Evolutionary conservation across 1,140 invertebrate species (phyloP).

Genomic region (Cherax destructor): DNA sequence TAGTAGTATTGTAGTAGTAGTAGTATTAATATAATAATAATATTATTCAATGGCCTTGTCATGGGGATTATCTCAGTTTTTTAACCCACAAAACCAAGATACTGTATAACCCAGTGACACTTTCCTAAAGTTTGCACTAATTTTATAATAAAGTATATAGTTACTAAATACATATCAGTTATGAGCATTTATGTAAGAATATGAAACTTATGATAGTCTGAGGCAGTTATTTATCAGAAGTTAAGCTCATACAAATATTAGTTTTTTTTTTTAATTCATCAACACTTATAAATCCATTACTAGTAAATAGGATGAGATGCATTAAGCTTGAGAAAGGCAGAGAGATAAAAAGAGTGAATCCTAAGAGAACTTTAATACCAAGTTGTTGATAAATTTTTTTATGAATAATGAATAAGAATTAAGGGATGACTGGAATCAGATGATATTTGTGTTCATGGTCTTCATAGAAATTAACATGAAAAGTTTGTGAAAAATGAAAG

Average conservation of each 20-base stretch:
- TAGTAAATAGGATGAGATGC: slow-evolving; percentile 29
- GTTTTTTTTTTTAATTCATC: slow-evolving; percentile 30
- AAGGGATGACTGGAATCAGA: slow-evolving; percentile 46
- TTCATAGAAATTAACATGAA: slow-evolving; percentile 5
- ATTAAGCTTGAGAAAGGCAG: slow-evolving; percentile 8
- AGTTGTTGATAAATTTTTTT: slow-evolving; percentile 5
- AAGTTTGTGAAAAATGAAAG: not conserved
- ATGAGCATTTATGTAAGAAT: slow-evolving; percentile 10
- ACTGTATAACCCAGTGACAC: not conserved
- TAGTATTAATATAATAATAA: not conserved
- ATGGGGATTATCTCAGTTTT: slow-evolving; percentile 24
- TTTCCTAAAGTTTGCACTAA: slow-evolving; percentile 48
- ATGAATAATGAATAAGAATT: slow-evolving; percentile 37
- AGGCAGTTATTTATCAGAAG: slow-evolving; percentile 50
- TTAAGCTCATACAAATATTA: slow-evolving; percentile 58
- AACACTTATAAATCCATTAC: slow-evolving; percentile 37
- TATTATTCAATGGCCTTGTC: slow-evolving; percentile 26
- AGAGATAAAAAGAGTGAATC: not conserved
- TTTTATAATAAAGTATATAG: slow-evolving; percentile 44
- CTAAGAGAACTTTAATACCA: slow-evolving; percentile 16
- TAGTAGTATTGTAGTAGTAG: no score
- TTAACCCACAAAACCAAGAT: slow-evolving; percentile 43
- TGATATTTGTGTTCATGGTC: slow-evolving; percentile 37
- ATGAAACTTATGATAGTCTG: slow-evolving; percentile 50
- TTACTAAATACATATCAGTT: slow-evolving; percentile 26